Conservation (phyloP, 1,140 invertebrate species). For the Aphelinus certus region DNA sequence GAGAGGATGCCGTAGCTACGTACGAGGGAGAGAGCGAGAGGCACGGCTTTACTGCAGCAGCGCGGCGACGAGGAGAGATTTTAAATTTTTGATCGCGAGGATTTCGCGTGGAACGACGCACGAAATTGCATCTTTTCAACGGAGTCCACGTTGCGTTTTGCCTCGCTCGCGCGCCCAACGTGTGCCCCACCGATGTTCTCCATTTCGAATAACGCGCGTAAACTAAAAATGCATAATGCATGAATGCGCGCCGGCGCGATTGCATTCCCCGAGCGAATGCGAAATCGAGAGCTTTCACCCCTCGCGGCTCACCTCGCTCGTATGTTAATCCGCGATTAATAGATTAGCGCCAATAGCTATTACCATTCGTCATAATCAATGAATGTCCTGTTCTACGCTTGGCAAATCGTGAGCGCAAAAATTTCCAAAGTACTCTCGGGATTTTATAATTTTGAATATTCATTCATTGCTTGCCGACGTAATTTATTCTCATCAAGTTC, state of each 20-base stretch:
- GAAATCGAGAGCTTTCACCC: not conserved
- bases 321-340: not conserved
- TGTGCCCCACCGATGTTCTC: not conserved
- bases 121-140: slow-evolving; percentile 27
- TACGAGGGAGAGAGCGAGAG: no score
- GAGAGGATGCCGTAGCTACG: not conserved
- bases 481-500: no score
- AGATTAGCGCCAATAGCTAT: not conserved
- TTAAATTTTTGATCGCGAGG: slow-evolving; percentile 28
- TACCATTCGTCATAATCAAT: no score
- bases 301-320: no score
- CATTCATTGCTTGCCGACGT: no score
- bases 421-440: no score
- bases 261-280: not conserved
- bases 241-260: not conserved
- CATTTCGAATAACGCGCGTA: slow-evolving; percentile 26
- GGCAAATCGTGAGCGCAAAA: no score
- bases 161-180: no score
- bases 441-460: no score
- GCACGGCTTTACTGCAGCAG: no score
- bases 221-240: slow-evolving; percentile 34
- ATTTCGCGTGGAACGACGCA: slow-evolving; percentile 28
- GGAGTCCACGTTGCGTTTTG: not conserved
- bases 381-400: no score
- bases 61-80: not conserved